phyloP scores from a whole-genome alignment of 2,888 invertebrate genomes.

The Hydropsyche betteni region DNA sequence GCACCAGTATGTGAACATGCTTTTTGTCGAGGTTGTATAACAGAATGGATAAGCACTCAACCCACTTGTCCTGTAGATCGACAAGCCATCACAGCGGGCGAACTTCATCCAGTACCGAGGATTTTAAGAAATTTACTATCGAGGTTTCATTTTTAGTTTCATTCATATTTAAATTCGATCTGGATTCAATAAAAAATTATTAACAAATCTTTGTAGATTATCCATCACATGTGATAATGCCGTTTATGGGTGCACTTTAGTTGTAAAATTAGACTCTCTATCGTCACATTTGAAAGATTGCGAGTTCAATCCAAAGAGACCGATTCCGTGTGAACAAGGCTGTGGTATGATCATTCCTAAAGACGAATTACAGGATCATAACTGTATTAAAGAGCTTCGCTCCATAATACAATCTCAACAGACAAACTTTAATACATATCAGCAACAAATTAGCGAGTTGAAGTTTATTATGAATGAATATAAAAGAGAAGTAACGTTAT shows the following conservation, averaged over 20 bases:
- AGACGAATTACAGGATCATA: conserved; percentile 93
- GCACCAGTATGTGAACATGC: conserved; percentile 96
- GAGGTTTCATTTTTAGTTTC: conserved; percentile 64
- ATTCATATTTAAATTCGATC: not conserved
- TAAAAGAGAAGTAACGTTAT: conserved; percentile 84
- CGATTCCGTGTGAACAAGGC: conserved; percentile 91
- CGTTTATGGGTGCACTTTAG: conserved; percentile 83
- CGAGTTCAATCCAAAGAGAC: conserved; percentile 89
- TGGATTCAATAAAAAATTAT: too few relatives aligned
- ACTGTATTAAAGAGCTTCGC: conserved; percentile 90
- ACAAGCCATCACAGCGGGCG: conserved; percentile 87
- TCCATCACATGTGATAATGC: conserved; percentile 93
- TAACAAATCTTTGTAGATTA: conserved; percentile 67
- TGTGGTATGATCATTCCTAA: conserved; percentile 95
- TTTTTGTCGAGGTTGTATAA: conserved; percentile 92
- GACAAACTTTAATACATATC: conserved; percentile 85
- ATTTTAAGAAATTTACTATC: conserved; percentile 92
- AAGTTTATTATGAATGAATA: conserved; percentile 89
- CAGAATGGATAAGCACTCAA: conserved; percentile 93
- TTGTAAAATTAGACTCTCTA: conserved; percentile 87
- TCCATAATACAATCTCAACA: conserved; percentile 86
- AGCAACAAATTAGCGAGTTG: conserved; percentile 86
- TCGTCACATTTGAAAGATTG: conserved; percentile 90
- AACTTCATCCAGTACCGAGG: conserved; percentile 90
- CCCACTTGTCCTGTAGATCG: conserved; percentile 95